A percentile compares a stretch with the other conserved stretches of the same genome.
phyloP scores from a whole-genome alignment of 1,140 invertebrate genomes.

The Streblospio benedicti region DNA sequence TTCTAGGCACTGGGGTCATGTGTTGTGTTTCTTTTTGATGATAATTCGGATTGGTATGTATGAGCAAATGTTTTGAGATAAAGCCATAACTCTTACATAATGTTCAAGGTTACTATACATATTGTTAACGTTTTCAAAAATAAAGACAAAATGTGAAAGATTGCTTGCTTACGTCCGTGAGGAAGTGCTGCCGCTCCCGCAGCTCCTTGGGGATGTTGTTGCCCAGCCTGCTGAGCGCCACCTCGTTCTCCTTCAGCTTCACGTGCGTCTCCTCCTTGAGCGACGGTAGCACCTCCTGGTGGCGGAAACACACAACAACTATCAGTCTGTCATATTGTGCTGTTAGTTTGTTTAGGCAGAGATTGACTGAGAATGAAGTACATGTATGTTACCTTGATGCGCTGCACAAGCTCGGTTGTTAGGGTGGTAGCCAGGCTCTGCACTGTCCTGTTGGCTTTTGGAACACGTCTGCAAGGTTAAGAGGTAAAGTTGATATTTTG shows the following conservation, averaged over 20 bases:
- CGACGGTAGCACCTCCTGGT: background rate
- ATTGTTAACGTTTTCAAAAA: too few relatives aligned
- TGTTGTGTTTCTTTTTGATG: too few relatives aligned
- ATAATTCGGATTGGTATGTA: too few relatives aligned
- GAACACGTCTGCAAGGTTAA: background rate
- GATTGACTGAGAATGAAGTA: background rate
- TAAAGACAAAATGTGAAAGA: too few relatives aligned
- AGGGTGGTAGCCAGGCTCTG: slow-evolving; percentile 1
- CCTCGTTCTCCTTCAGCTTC: background rate
- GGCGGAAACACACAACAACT: background rate
- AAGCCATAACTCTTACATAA: too few relatives aligned
- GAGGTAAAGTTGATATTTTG: background rate
- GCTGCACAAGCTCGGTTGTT: slow-evolving; percentile 5
- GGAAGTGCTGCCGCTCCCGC: background rate
- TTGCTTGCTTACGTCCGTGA: too few relatives aligned
- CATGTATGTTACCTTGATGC: background rate
- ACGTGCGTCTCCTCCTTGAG: slow-evolving; percentile 1
- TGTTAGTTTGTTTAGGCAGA: background rate
- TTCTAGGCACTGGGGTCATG: too few relatives aligned
- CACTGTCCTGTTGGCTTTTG: background rate
- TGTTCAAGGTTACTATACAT: too few relatives aligned
- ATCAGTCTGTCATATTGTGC: background rate
- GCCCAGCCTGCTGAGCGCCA: background rate
- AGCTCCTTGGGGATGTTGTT: background rate
- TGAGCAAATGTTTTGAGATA: too few relatives aligned